These are phyloP conservation scores for Gila orcuttii DNA, from an alignment of 2,113 vertebrate species.

Conservation along the genomic window DNA sequence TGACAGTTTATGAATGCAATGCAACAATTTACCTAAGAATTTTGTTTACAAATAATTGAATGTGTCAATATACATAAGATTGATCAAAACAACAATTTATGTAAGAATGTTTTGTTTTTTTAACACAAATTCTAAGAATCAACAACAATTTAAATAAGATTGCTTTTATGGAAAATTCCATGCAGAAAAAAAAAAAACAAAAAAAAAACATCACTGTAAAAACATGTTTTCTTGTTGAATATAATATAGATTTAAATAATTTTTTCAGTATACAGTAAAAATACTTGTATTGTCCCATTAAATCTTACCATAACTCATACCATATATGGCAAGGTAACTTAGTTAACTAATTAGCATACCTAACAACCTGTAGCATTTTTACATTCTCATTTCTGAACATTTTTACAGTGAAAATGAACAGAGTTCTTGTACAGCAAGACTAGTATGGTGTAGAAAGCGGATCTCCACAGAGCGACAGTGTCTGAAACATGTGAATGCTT, in stretches of 20 bases:
- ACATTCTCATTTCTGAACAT: background rate
- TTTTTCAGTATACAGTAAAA: background rate
- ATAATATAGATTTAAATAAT: no score
- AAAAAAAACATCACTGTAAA: background rate
- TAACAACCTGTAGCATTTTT: background rate
- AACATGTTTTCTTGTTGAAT: background rate
- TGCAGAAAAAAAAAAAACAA: background rate
- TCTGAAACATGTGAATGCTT: conserved; percentile 25
- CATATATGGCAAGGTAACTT: background rate
- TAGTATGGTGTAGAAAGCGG: background rate
- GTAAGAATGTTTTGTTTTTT: background rate
- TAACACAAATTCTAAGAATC: background rate
- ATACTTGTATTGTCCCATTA: background rate
- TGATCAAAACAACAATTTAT: background rate
- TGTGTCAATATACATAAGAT: background rate
- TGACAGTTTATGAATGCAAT: background rate
- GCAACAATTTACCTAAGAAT: no score
- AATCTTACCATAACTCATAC: background rate
- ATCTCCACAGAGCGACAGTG: background rate
- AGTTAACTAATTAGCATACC: background rate
- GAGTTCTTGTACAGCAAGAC: background rate
- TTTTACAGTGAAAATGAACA: background rate
- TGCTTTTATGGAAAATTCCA: background rate
- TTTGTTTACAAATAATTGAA: background rate
- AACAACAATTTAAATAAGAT: background rate